phyloP scores from a whole-genome alignment of 1,140 invertebrate species.

The Neelides sp. region DNA sequence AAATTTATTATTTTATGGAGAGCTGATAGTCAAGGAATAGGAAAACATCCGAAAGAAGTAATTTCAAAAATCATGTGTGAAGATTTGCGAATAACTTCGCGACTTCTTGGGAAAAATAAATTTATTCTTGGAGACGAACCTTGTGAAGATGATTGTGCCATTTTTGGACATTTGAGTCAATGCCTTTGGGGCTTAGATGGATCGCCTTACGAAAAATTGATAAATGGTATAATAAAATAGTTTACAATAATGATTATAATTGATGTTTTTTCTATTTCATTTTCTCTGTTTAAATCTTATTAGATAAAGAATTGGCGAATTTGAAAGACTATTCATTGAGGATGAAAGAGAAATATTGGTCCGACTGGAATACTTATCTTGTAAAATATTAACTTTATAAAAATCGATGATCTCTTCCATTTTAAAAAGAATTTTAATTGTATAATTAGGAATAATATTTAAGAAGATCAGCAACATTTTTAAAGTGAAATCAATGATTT shows the following conservation, averaged over 20 bases:
- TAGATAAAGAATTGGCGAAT: conserved; percentile 12
- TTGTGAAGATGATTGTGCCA: conserved; percentile 36
- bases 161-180: conserved; percentile 38
- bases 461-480: too few species aligned
- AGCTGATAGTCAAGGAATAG: conserved; percentile 29
- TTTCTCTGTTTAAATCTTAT: neutral
- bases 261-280: neutral
- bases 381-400: too few species aligned
- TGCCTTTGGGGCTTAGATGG: conserved; percentile 36
- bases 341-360: conserved; percentile 14
- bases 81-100: conserved; percentile 22
- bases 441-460: too few species aligned
- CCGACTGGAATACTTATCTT: conserved; percentile 16
- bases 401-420: too few species aligned
- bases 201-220: conserved; percentile 32
- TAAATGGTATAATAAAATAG: conserved; percentile 26
- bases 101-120: conserved; percentile 21
- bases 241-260: neutral
- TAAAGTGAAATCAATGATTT: too few species aligned
- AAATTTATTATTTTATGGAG: neutral
- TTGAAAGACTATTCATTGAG: conserved; percentile 14
- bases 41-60: conserved; percentile 17
- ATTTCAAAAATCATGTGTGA: conserved; percentile 5
- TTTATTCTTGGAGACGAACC: conserved; percentile 38
- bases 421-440: too few species aligned